These are phyloP conservation scores for Podargus strigoides DNA, from an alignment of 2,797 vertebrate genomes.

Conservation along the genomic window DNA sequence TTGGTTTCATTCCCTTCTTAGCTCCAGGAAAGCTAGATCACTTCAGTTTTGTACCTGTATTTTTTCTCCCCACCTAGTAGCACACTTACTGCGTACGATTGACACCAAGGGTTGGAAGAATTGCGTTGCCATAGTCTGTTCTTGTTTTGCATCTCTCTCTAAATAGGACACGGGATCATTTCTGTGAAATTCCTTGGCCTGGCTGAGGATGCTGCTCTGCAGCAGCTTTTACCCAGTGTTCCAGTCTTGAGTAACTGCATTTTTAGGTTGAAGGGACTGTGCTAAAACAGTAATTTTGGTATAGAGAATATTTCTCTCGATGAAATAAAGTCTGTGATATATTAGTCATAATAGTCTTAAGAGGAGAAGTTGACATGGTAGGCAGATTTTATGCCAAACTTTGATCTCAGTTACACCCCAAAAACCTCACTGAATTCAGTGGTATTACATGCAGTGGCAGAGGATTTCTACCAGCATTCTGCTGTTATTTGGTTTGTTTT, in stretches of 20 bases:
- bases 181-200: not conserved
- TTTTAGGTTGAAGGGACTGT: not conserved
- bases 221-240: not conserved
- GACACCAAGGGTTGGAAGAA: not conserved
- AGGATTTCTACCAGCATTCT: not conserved
- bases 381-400: not conserved
- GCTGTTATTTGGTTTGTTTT: not conserved
- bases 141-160: not conserved
- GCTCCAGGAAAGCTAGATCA: not conserved
- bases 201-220: not conserved
- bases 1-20: not conserved
- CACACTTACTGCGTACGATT: fast-evolving
- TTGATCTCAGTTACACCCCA: not conserved
- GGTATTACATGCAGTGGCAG: not conserved
- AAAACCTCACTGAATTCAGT: not conserved
- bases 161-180: not conserved
- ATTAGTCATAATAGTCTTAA: not conserved
- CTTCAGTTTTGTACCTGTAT: fast-evolving
- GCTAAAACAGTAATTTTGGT: not conserved
- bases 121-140: not conserved
- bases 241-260: not conserved
- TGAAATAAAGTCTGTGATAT: not conserved
- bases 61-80: fast-evolving
- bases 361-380: not conserved
- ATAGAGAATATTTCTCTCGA: not conserved